These are phyloP conservation scores for Drosophila paulistorum DNA, from an alignment of 1,140 invertebrate species.

Conservation along the genomic window DNA sequence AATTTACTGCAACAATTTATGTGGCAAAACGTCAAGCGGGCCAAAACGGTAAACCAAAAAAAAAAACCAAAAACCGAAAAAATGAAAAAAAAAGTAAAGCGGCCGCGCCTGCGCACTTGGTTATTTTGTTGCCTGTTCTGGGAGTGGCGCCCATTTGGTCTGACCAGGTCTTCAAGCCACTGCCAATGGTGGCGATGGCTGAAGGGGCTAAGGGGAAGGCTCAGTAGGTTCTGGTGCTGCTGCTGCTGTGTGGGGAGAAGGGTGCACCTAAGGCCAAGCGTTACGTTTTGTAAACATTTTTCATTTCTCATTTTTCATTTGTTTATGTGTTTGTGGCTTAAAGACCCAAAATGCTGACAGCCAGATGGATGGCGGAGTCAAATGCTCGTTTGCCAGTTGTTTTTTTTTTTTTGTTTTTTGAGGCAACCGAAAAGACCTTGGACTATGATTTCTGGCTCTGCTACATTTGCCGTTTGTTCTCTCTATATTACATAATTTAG, in stretches of 20 bases:
- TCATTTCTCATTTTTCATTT: slow-evolving; percentile 47
- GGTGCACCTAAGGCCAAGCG: slow-evolving; percentile 52
- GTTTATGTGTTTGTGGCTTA: slow-evolving; percentile 30
- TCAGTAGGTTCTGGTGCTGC: too few relatives aligned
- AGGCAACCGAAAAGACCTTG: slow-evolving; percentile 52
- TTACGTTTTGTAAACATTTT: slow-evolving; percentile 61
- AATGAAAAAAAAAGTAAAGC: slow-evolving; percentile 28
- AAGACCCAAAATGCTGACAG: slow-evolving; percentile 65
- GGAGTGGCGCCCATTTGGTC: slow-evolving; percentile 61
- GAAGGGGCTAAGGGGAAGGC: too few relatives aligned
- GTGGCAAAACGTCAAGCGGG: slow-evolving; percentile 60
- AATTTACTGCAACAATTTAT: slow-evolving; percentile 63
- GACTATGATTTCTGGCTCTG: slow-evolving; percentile 39
- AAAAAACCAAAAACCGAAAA: neutral
- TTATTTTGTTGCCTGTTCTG: slow-evolving; percentile 32
- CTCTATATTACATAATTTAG: slow-evolving; percentile 71
- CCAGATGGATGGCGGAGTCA: slow-evolving; percentile 59
- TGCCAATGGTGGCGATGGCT: neutral
- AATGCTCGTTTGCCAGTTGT: slow-evolving; percentile 36
- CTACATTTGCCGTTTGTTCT: slow-evolving; percentile 44
- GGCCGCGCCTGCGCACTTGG: slow-evolving; percentile 50
- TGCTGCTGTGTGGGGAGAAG: neutral
- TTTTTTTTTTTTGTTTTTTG: neutral
- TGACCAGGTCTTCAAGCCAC: slow-evolving; percentile 28
- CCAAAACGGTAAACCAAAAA: slow-evolving; percentile 57